These are phyloP conservation scores for Procambarus virginalis DNA, from an alignment of 1,140 invertebrate species.

Conservation along the genomic window DNA sequence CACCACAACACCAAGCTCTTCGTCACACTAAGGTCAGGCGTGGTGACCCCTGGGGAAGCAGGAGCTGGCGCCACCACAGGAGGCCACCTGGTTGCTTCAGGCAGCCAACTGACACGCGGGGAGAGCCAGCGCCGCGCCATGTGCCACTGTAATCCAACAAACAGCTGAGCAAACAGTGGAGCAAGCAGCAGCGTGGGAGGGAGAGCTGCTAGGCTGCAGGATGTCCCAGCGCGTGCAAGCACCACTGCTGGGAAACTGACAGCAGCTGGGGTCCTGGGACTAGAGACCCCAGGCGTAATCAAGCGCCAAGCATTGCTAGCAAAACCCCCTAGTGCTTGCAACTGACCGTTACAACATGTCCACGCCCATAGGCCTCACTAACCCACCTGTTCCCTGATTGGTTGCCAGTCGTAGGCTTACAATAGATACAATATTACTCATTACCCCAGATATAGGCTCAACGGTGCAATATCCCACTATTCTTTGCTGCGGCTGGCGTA, in stretches of 20 bases:
- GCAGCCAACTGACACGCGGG: slow-evolving; percentile 10
- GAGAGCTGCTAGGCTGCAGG: neutral
- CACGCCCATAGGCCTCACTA: slow-evolving; percentile 61
- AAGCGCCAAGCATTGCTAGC: slow-evolving; percentile 39
- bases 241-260: slow-evolving; percentile 31
- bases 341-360: slow-evolving; percentile 53
- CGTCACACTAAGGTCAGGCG: neutral
- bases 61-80: neutral
- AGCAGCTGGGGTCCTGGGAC: neutral
- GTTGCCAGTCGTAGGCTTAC: slow-evolving; percentile 59
- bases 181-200: neutral
- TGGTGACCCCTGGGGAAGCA: neutral
- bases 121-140: neutral
- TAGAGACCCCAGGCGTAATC: slow-evolving; percentile 1
- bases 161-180: neutral
- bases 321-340: slow-evolving; percentile 42
- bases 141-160: neutral
- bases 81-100: neutral
- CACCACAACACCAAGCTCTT: no score
- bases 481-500: slow-evolving; percentile 56
- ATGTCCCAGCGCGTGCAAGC: slow-evolving; percentile 2
- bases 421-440: slow-evolving; percentile 34
- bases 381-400: slow-evolving; percentile 62
- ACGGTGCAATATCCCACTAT: slow-evolving; percentile 12
- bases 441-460: slow-evolving; percentile 15